Evolutionary conservation across 2,888 invertebrate genomes (phyloP).

Genomic region (Rhingia campestris): DNA sequence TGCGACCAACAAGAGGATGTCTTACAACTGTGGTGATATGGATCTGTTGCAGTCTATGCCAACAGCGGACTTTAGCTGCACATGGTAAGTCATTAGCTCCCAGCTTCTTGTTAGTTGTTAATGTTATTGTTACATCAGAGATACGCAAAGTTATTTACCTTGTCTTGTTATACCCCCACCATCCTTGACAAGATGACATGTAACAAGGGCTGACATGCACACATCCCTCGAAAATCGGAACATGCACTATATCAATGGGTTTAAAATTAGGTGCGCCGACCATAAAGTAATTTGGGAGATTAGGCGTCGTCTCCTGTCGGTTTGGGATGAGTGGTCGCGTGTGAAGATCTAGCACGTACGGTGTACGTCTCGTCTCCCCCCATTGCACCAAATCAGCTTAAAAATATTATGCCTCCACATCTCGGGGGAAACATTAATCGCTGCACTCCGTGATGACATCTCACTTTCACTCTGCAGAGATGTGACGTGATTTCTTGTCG

Average conservation of each 20-base stretch:
- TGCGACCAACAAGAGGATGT: slow-evolving; percentile 52
- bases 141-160: background rate
- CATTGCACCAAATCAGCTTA: slow-evolving; percentile 12
- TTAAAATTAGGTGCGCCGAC: slow-evolving; percentile 71
- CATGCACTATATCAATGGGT: slow-evolving; percentile 46
- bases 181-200: slow-evolving; percentile 25
- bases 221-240: slow-evolving; percentile 17
- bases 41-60: slow-evolving; percentile 44
- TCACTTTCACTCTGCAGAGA: slow-evolving; percentile 53
- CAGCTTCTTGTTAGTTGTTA: slow-evolving; percentile 21
- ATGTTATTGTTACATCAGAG: slow-evolving; percentile 36
- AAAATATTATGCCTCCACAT: slow-evolving; percentile 18
- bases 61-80: slow-evolving; percentile 57
- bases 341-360: slow-evolving; percentile 32
- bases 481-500: slow-evolving; percentile 60
- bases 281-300: slow-evolving; percentile 64
- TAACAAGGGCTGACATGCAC: slow-evolving; percentile 7
- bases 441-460: slow-evolving; percentile 69
- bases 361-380: slow-evolving; percentile 11
- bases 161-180: slow-evolving; percentile 44
- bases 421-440: slow-evolving; percentile 64
- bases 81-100: slow-evolving; percentile 65
- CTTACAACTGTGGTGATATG: slow-evolving; percentile 58
- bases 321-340: slow-evolving; percentile 55
- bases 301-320: slow-evolving; percentile 47